Evolutionary conservation across 2,888 invertebrate genomes (phyloP).

Genomic region (Drosophila mayaguana): DNA sequence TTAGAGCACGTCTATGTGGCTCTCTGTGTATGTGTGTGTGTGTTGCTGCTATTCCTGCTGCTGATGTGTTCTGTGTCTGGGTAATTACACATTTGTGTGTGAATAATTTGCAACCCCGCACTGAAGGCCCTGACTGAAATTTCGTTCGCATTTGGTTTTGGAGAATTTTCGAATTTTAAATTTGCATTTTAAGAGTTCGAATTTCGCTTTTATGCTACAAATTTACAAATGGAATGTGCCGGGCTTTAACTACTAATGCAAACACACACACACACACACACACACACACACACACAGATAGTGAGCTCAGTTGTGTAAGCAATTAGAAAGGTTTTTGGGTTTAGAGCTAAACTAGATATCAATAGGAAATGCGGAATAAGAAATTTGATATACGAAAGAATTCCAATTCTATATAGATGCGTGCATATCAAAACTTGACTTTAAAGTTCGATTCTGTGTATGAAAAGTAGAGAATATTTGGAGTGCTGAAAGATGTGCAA

Average conservation of each 20-base stretch:
- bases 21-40: conserved; percentile 16
- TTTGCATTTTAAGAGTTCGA: conserved; percentile 1
- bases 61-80: conserved; percentile 66
- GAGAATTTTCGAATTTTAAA: background rate
- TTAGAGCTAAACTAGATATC: background rate
- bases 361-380: background rate
- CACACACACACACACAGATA: no score
- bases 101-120: conserved; percentile 77
- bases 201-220: background rate
- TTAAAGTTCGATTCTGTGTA: no score
- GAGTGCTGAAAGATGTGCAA: no score
- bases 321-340: background rate
- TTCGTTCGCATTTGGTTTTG: conserved; percentile 12
- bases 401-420: background rate
- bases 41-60: conserved; percentile 24
- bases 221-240: conserved; percentile 5
- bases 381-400: background rate
- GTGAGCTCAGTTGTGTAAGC: background rate
- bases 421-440: no score
- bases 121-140: conserved; percentile 22
- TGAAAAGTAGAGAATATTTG: no score
- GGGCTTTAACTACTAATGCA: background rate
- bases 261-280: background rate
- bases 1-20: background rate
- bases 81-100: conserved; percentile 80